These are phyloP conservation scores for Parnassius apollo DNA, from an alignment of 2,888 invertebrate species.

Conservation along the genomic window DNA sequence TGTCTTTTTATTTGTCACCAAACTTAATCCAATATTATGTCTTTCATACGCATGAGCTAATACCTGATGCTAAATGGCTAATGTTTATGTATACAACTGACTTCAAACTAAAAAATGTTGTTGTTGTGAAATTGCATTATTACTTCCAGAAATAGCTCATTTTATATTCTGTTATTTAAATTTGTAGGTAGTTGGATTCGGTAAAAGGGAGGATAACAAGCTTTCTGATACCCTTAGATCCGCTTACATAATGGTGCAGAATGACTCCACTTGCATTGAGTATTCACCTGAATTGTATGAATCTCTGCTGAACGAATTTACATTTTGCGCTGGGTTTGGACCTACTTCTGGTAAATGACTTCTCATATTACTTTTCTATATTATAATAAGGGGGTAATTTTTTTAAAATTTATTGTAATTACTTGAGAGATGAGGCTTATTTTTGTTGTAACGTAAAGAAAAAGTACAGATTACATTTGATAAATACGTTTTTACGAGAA, in stretches of 20 bases:
- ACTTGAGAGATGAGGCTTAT: no score
- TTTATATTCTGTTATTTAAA: conserved; percentile 17
- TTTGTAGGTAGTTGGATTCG: conserved; percentile 80
- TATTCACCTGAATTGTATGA: conserved; percentile 72
- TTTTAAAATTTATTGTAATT: not conserved
- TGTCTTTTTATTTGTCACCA: no score
- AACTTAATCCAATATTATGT: not conserved
- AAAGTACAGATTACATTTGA: no score
- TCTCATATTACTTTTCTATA: no score
- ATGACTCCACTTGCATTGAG: conserved; percentile 72
- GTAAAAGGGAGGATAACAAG: conserved; percentile 79
- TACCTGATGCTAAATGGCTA: no score
- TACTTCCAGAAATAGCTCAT: conserved; percentile 11
- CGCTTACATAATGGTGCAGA: conserved; percentile 72
- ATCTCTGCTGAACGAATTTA: conserved; percentile 79
- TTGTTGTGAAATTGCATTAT: no score
- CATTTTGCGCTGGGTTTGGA: conserved; percentile 83
- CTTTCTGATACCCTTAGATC: conserved; percentile 72
- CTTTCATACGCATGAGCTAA: not conserved
- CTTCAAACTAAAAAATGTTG: no score
- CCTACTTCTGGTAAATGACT: conserved; percentile 63
- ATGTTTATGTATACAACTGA: no score
- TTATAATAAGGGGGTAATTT: no score
- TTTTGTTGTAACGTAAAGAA: no score
- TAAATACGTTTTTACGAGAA: no score